phyloP scores from a whole-genome alignment of 2,797 vertebrate genomes.

The Poecilia velifera region DNA sequence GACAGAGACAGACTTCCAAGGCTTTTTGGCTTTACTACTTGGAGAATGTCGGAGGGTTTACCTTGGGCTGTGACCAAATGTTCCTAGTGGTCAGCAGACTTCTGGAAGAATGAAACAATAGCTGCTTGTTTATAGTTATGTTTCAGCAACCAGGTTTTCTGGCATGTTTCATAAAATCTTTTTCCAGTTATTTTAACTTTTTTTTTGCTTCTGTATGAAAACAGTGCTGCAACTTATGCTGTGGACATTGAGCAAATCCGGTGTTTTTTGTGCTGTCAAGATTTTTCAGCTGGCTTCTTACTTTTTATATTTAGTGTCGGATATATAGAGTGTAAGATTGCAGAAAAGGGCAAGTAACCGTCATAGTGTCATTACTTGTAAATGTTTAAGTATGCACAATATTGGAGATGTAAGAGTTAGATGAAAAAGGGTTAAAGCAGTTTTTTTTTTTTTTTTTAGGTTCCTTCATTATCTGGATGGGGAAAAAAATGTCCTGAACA shows the following conservation, averaged over 20 bases:
- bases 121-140: conserved; percentile 14
- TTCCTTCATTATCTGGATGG: conserved; percentile 14
- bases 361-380: conserved; percentile 33
- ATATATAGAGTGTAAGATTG: conserved; percentile 11
- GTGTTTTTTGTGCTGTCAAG: conserved; percentile 1
- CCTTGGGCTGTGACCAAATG: conserved; percentile 47
- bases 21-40: conserved; percentile 25
- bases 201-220: background rate
- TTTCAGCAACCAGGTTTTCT: background rate
- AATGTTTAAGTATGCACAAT: background rate
- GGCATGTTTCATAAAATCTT: conserved; percentile 1
- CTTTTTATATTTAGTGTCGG: conserved; percentile 24
- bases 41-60: conserved; percentile 45
- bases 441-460: background rate
- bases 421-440: conserved; percentile 11
- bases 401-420: conserved; percentile 22
- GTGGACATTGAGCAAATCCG: background rate
- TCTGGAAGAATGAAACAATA: conserved; percentile 28
- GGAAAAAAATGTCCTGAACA: background rate
- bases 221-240: background rate
- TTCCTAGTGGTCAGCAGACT: conserved; percentile 31
- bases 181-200: background rate
- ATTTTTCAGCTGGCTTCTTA: conserved; percentile 4
- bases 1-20: conserved; percentile 28
- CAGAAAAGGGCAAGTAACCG: background rate